A percentile compares a stretch with the other conserved stretches of the same genome.
phyloP scores from a whole-genome alignment of 2,113 vertebrate species.

The Erpornis zantholeuca region DNA sequence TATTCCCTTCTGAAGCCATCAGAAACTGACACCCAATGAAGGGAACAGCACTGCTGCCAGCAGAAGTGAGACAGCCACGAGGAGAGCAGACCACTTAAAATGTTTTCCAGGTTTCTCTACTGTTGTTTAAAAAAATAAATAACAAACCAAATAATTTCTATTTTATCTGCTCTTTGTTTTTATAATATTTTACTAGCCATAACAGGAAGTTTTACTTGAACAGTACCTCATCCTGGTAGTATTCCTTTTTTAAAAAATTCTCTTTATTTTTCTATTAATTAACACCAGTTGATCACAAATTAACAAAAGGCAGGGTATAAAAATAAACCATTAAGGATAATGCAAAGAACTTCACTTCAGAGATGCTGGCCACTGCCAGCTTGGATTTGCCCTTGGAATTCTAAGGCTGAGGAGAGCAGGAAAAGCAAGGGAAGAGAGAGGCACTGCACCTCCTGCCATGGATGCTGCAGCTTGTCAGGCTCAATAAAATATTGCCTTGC shows the following conservation, averaged over 20 bases:
- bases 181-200: not conserved
- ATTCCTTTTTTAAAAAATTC: not conserved
- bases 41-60: not conserved
- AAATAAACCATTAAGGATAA: not conserved
- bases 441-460: not conserved
- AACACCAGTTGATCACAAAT: not conserved
- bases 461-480: not conserved
- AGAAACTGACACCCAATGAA: not conserved
- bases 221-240: not conserved
- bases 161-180: not conserved
- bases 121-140: not conserved
- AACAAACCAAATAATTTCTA: not conserved
- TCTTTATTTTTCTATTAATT: not conserved
- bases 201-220: not conserved
- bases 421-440: not conserved
- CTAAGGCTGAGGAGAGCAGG: not conserved
- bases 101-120: not conserved
- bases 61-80: not conserved
- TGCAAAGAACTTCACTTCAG: not conserved
- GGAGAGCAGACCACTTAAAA: not conserved
- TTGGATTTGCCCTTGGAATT: not conserved
- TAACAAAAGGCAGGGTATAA: not conserved
- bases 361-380: not conserved
- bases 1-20: not conserved
- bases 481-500: not conserved